Base-by-base conservation (phyloP, 2,797 vertebrate species). In the Tragopan temminckii region DNA sequence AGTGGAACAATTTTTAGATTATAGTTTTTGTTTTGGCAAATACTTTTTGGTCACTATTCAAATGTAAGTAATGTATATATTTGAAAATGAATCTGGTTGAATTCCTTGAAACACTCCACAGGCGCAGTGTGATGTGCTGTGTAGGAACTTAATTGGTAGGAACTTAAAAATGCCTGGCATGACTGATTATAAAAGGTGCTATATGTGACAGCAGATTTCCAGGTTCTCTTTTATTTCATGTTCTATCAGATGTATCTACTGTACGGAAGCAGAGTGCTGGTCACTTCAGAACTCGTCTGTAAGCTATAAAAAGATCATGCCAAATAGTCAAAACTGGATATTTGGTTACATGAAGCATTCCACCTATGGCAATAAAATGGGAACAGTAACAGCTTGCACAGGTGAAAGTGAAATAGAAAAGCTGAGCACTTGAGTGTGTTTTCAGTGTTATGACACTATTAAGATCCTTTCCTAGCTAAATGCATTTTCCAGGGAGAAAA, bases 331-430 rank as follows among this genome's bases (percentile, higher is more conserved):
- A 71, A 89, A 63, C 14, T 58, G 17, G 7, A 10, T 66, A 25
- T 57, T 21, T 14, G 27, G 7, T 70, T 67, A 31, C 13, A 12
- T 68, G 38, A 68, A 46, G 33, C 21, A 25, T 70, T 85, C 63
- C 38, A 16, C 9, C 36, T 42, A 13, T 55, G 31, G 11, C 2
- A 1, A 10, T 5, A 23, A n/a, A 55, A 36, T 2, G 0, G 29
- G 38, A 77, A 1, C 8, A 33, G 61, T n/a, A 31, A 19, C 5
- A 31, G 62, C 1, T 2, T 1, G 3, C 20, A 6, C 1, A 53
- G 61, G 19, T 40, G 25, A 40, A 35, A 17, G 31, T 52, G 53
- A 89, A 75, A 38, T 24, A 35, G 36, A 67, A 70, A 69, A 85
- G 8, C 61, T 71, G 40, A 63, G 35, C 16, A 8, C 14, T 46